A percentile compares a stretch with the other conserved stretches of the same genome.
These are phyloP conservation scores for Lordiphosa mommai DNA, from an alignment of 1,140 invertebrate species.

Conservation along the genomic window DNA sequence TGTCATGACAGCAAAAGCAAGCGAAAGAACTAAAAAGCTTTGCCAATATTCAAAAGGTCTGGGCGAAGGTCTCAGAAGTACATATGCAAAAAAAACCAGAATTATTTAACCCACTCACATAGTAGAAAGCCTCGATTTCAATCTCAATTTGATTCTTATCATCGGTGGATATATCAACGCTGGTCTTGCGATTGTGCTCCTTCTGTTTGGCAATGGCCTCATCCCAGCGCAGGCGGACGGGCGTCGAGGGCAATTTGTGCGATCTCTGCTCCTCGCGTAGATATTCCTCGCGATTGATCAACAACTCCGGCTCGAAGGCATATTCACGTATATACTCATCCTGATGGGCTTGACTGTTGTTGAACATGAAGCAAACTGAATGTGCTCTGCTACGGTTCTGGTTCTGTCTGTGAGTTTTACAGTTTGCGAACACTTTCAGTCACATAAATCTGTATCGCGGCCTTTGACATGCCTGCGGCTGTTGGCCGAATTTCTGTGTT, in stretches of 20 bases:
- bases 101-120: constrained; percentile 57
- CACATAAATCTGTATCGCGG: constrained; percentile 56
- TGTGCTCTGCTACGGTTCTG: constrained; percentile 18
- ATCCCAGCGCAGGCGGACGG: constrained; percentile 65
- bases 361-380: constrained; percentile 69
- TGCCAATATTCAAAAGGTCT: neutral
- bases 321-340: constrained; percentile 79
- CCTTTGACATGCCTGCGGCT: constrained; percentile 71
- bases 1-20: too few species aligned
- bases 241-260: constrained; percentile 44
- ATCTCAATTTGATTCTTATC: constrained; percentile 74
- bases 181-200: constrained; percentile 48
- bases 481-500: constrained; percentile 70
- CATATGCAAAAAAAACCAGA: neutral
- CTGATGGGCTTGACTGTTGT: constrained; percentile 59
- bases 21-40: too few species aligned
- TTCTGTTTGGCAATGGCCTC: constrained; percentile 69
- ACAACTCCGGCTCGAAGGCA: constrained; percentile 76
- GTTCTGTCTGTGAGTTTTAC: neutral
- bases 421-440: constrained; percentile 21
- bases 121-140: constrained; percentile 78
- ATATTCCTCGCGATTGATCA: constrained; percentile 76
- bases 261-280: constrained; percentile 57
- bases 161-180: constrained; percentile 48
- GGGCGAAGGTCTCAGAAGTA: constrained; percentile 20